A percentile compares a stretch with the other conserved stretches of the same genome.
Evolutionary conservation across 2,113 vertebrate species (phyloP).

Genomic region (Polypterus senegalus): DNA sequence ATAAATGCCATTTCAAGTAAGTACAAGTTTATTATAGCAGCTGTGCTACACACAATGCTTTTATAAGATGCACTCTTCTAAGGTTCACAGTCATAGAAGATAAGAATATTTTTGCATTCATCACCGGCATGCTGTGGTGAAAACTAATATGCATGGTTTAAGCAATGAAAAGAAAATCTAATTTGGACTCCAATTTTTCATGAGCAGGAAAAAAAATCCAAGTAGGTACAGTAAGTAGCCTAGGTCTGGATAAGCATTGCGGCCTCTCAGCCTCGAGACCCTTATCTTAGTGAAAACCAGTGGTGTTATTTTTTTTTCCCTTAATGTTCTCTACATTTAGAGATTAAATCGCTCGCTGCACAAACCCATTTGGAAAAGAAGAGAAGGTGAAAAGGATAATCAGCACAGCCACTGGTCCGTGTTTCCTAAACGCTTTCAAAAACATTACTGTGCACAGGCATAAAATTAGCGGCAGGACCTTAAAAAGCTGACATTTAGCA

Average conservation of each 20-base stretch:
- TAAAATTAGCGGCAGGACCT: slow-evolving; percentile 98
- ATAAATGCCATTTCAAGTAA: too few relatives aligned
- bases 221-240: slow-evolving; percentile 66
- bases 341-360: slow-evolving; percentile 99
- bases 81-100: neutral
- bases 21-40: too few relatives aligned
- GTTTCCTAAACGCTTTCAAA: slow-evolving; percentile 99
- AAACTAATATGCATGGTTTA: slow-evolving; percentile 1
- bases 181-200: slow-evolving; percentile 86
- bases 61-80: too few relatives aligned
- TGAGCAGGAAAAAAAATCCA: slow-evolving; percentile 69
- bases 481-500: slow-evolving; percentile 99
- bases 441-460: slow-evolving; percentile 99
- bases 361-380: slow-evolving; percentile 98
- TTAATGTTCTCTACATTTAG: slow-evolving; percentile 98
- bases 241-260: slow-evolving; percentile 55
- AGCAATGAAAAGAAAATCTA: slow-evolving; percentile 63
- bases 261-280: slow-evolving; percentile 51
- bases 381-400: slow-evolving; percentile 99
- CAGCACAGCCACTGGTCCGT: slow-evolving; percentile 98
- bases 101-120: neutral
- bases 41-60: too few relatives aligned
- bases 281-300: slow-evolving; percentile 71
- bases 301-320: slow-evolving; percentile 70
- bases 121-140: neutral